phyloP scores from a whole-genome alignment of 2,113 vertebrate genomes.

The Aepyceros melampus region DNA sequence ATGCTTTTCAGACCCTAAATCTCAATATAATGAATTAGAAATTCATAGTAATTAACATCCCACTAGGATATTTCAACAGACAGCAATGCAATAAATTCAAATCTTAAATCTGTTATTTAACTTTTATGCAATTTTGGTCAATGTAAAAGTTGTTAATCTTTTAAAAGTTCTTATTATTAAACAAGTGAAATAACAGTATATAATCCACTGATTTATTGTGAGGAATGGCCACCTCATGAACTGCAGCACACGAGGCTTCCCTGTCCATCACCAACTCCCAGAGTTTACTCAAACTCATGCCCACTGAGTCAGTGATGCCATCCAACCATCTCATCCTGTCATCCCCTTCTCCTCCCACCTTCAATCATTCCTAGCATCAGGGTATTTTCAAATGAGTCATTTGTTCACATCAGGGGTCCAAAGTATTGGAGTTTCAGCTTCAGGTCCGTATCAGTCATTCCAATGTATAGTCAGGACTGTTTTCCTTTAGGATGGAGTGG shows the following conservation, averaged over 20 bases:
- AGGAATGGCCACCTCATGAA: background rate
- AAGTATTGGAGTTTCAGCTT: background rate
- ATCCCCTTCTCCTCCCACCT: background rate
- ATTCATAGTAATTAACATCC: background rate
- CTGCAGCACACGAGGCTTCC: rapidly evolving
- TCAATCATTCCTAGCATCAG: background rate
- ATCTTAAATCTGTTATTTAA: background rate
- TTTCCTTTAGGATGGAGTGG: background rate
- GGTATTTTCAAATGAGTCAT: background rate
- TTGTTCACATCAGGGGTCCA: background rate
- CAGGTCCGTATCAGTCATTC: background rate
- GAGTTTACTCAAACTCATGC: background rate
- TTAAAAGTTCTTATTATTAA: background rate
- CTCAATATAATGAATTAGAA: background rate
- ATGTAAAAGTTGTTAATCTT: background rate
- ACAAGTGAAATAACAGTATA: background rate
- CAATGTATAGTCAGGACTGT: background rate
- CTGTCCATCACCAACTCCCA: background rate
- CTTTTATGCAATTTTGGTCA: background rate
- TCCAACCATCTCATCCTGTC: background rate
- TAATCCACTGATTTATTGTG: background rate
- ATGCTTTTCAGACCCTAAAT: background rate
- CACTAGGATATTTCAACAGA: background rate
- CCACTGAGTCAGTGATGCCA: background rate
- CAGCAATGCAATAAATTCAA: background rate